phyloP scores from a whole-genome alignment of 2,113 vertebrate species.

The Prunella fulvescens region DNA sequence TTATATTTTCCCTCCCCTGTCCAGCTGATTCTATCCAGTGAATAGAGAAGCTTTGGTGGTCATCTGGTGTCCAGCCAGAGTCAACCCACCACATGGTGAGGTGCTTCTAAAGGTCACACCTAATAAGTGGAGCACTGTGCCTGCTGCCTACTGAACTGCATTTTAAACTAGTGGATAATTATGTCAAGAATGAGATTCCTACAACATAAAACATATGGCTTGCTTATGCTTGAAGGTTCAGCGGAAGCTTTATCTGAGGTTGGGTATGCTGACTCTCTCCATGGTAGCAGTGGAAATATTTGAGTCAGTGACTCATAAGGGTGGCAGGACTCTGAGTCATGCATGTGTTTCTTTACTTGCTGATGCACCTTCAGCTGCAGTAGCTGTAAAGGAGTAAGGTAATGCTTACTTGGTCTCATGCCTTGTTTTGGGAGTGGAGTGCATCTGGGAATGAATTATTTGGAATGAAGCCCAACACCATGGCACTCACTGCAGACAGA shows the following conservation, averaged over 20 bases:
- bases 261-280: background rate
- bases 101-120: background rate
- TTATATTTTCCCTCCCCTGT: background rate
- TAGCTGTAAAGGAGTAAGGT: background rate
- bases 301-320: background rate
- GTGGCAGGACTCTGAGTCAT: background rate
- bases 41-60: background rate
- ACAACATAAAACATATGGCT: background rate
- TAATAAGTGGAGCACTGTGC: background rate
- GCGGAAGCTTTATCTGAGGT: background rate
- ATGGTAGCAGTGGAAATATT: background rate
- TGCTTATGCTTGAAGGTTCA: background rate
- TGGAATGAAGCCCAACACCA: background rate
- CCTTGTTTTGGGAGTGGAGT: background rate
- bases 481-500: background rate
- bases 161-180: background rate
- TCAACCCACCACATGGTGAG: background rate
- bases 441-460: background rate
- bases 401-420: background rate
- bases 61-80: background rate
- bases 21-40: background rate
- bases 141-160: background rate
- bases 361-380: background rate
- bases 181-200: background rate
- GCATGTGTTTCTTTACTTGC: background rate